These are phyloP conservation scores for Itoplectis maculator DNA, from an alignment of 2,888 invertebrate species.

Conservation along the genomic window DNA sequence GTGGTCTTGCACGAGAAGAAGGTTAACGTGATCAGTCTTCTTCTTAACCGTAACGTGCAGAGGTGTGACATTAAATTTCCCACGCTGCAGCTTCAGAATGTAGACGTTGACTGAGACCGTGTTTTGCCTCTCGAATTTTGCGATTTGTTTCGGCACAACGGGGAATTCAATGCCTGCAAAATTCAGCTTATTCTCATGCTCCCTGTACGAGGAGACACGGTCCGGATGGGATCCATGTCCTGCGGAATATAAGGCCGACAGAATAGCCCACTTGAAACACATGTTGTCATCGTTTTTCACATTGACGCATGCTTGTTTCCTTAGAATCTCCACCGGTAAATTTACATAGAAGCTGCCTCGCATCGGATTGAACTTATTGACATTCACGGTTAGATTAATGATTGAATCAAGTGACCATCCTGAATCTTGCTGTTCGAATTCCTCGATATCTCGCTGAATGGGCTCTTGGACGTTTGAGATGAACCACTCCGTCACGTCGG, in stretches of 20 bases:
- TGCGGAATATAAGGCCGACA: conserved; percentile 69
- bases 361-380: conserved; percentile 72
- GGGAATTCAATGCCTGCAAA: conserved; percentile 70
- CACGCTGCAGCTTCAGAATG: conserved; percentile 6
- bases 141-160: conserved; percentile 65
- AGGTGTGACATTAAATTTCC: conserved; percentile 12
- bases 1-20: conserved; percentile 43
- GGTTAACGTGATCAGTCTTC: conserved; percentile 48
- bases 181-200: conserved; percentile 55
- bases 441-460: conserved; percentile 68
- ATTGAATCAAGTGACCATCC: conserved; percentile 70
- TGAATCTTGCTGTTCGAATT: conserved; percentile 72
- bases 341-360: conserved; percentile 71
- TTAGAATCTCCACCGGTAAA: conserved; percentile 18
- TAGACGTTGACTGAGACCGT: conserved; percentile 64
- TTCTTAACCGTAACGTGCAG: conserved; percentile 31
- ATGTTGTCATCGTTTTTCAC: conserved; percentile 67
- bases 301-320: conserved; percentile 42
- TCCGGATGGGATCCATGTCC: conserved; percentile 34
- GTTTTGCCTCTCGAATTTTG: conserved; percentile 69
- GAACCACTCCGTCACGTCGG: conserved; percentile 69
- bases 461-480: conserved; percentile 58
- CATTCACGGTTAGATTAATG: conserved; percentile 69
- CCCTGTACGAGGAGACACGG: conserved; percentile 61
- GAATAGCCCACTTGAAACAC: conserved; percentile 73